Conservation (phyloP, 2,797 vertebrate genomes). For the Pygocentrus nattereri region DNA sequence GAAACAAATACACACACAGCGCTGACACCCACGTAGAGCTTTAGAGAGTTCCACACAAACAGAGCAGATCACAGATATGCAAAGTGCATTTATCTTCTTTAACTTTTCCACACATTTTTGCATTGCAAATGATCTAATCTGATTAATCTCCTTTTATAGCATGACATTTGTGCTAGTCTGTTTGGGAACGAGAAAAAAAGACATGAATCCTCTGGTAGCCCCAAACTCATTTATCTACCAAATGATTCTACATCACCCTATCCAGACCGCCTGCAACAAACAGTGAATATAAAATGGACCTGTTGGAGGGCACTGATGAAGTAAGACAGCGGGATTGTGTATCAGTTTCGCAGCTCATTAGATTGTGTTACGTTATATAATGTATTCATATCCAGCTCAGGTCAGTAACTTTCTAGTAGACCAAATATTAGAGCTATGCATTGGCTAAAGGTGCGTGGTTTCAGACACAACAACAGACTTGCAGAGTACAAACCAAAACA, state of each 20-base stretch:
- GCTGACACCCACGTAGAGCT: constrained; percentile 25
- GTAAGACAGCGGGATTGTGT: neutral
- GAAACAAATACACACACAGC: constrained; percentile 13
- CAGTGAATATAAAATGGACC: neutral
- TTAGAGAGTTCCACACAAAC: constrained; percentile 13
- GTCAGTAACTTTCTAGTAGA: neutral
- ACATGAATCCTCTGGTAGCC: constrained; percentile 10
- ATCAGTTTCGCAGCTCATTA: neutral
- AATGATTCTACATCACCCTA: neutral
- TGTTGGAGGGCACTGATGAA: neutral
- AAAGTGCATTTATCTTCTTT: constrained; percentile 47
- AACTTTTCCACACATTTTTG: constrained; percentile 43
- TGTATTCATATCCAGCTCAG: neutral
- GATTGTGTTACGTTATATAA: neutral
- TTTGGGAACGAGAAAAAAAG: neutral
- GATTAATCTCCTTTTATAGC: constrained; percentile 38
- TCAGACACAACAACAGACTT: neutral
- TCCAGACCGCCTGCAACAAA: neutral
- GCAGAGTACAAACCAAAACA: neutral
- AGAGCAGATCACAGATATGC: constrained; percentile 31
- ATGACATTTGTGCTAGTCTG: constrained; percentile 30
- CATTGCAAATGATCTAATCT: constrained; percentile 50
- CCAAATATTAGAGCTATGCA: neutral
- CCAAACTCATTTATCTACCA: constrained; percentile 15
- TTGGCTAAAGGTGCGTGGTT: neutral